Base-by-base conservation (phyloP, 2,888 invertebrate species). In the Mythimna impura region DNA sequence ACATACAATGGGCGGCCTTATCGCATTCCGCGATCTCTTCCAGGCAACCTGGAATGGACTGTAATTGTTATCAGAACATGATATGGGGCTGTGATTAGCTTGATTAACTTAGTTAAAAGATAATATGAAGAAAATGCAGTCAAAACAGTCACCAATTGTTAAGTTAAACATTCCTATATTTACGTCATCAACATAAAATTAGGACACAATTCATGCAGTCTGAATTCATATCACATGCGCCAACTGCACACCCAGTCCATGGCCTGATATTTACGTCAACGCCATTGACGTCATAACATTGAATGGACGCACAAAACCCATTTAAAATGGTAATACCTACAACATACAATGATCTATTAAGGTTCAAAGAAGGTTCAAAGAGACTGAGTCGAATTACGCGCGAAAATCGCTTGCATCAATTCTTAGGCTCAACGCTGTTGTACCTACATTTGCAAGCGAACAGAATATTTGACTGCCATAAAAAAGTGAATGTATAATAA, bases 201-300 rank as follows among this genome's bases (percentile, higher is more conserved):
- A 40, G 43, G 55, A 60, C 50, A 30, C n/a, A 22, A 57, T 62
- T 30, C 57, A 10, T 64, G 43, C 43, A 55, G 63, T 58, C 25
- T 36, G 50, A 62, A 84, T 77, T 77, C 67, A 75, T 43, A 54
- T 70, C 73, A 79, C 76, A 63, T 40, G 47, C 54, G 47, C 70
- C 40, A 50, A 52, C 30, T 50, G 54, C 50, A 14, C 9, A 34
- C 17, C 8, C 78, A 68, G 74, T 60, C 74, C 80, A 80, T 87
- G 88, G 82, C 84, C 86, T 85, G 65, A 79, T 71, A 80, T 82
- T 80, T 63, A 72, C 76, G 69, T 76, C 54, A 10, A 71, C 67
- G 10, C 57, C 76, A 77, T 86, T 89, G 89, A 91, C 90, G 89
- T 93, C 92, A 92, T 74, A 70, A 77, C 89, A 94, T 94, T 94